These are phyloP conservation scores for Ceratitis capitata DNA, from an alignment of 1,140 invertebrate genomes.

Conservation along the genomic window DNA sequence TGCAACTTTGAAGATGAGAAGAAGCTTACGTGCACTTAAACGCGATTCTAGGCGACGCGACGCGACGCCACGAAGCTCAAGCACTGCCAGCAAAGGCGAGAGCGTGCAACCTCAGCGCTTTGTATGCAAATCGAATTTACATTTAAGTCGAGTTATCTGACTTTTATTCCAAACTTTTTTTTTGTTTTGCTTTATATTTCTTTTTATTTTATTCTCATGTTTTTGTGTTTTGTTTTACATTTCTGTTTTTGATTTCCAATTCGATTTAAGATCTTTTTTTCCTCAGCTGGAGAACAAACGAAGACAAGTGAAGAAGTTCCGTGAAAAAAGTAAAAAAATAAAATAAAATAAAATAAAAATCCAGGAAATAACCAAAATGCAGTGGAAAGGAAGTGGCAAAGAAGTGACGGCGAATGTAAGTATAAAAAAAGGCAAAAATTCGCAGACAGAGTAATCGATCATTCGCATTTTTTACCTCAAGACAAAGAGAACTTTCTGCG, in stretches of 20 bases:
- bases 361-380: no score
- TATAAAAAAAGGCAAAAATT: not conserved
- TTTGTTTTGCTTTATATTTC: no score
- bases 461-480: not conserved
- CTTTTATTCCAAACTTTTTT: not conserved
- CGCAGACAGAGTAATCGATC: slow-evolving; percentile 41
- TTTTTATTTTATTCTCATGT: not conserved
- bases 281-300: not conserved
- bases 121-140: slow-evolving; percentile 41
- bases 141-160: not conserved
- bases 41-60: not conserved
- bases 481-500: not conserved
- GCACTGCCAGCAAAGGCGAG: not conserved
- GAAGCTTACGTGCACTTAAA: slow-evolving; percentile 15
- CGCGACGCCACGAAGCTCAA: not conserved
- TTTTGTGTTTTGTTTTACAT: not conserved
- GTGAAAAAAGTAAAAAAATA: not conserved
- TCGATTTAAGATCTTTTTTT: slow-evolving; percentile 11
- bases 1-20: not conserved
- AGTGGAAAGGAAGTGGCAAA: not conserved
- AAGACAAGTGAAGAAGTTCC: not conserved
- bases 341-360: no score
- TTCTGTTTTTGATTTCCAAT: slow-evolving; percentile 26
- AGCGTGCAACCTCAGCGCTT: not conserved
- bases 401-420: not conserved